phyloP scores from a whole-genome alignment of 2,113 vertebrate genomes.

The Myxocyprinus asiaticus region DNA sequence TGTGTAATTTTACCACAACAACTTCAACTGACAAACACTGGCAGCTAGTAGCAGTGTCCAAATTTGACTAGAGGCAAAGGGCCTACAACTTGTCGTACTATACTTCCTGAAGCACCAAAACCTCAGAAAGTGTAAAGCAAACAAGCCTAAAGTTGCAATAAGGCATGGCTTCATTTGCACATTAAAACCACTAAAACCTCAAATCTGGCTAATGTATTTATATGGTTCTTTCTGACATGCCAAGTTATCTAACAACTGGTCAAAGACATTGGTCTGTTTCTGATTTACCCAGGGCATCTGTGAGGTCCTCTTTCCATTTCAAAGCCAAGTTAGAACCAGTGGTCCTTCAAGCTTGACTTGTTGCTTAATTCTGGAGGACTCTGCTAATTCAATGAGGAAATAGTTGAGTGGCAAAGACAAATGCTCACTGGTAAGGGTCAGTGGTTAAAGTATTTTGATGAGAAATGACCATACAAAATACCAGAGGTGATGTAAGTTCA shows the following conservation, averaged over 20 bases:
- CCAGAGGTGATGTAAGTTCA: slow-evolving; percentile 9
- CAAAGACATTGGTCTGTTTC: not conserved
- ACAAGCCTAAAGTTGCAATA: slow-evolving; percentile 28
- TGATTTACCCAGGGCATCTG: slow-evolving; percentile 9
- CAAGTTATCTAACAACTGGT: slow-evolving; percentile 23
- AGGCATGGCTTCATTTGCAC: slow-evolving; percentile 3
- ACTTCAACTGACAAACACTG: not conserved
- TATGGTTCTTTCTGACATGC: slow-evolving; percentile 12
- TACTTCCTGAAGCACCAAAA: not conserved
- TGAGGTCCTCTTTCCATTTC: not conserved
- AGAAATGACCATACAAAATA: slow-evolving; percentile 44
- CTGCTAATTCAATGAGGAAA: slow-evolving; percentile 16
- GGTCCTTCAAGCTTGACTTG: slow-evolving; percentile 31
- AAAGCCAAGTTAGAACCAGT: slow-evolving; percentile 18
- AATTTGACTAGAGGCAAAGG: not conserved
- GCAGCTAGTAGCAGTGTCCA: no score
- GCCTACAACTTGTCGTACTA: not conserved
- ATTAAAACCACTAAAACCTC: slow-evolving; percentile 3
- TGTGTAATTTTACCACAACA: not conserved
- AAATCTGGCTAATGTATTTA: not conserved
- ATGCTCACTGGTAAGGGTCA: slow-evolving; percentile 16
- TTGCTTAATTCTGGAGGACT: slow-evolving; percentile 30
- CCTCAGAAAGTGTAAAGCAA: slow-evolving; percentile 7
- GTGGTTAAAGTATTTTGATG: slow-evolving; percentile 44
- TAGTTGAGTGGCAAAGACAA: slow-evolving; percentile 22